Conservation (phyloP, 2,797 vertebrate species). For the Halcyon chelicuti region DNA sequence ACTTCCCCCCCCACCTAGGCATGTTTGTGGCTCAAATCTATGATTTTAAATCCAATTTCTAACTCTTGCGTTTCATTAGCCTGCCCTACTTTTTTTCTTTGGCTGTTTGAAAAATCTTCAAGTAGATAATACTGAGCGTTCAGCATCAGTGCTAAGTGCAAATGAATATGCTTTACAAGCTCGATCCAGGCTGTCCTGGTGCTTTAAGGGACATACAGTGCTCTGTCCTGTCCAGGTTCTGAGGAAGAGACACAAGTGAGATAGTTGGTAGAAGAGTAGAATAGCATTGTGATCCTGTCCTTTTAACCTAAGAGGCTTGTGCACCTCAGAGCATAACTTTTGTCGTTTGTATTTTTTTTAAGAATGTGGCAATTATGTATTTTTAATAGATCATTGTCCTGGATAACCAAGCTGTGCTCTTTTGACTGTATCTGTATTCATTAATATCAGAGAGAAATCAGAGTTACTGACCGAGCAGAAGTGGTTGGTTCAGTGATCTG, state of each 20-base stretch:
- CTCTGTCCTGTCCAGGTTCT: background rate
- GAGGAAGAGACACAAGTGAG: background rate
- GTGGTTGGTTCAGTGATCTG: slow-evolving; percentile 92
- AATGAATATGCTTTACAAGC: slow-evolving; percentile 46
- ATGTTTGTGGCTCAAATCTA: background rate
- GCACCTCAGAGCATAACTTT: background rate
- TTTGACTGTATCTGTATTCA: background rate
- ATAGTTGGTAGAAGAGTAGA: background rate
- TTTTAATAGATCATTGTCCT: background rate
- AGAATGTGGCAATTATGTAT: fast-evolving
- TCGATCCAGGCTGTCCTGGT: slow-evolving; percentile 24
- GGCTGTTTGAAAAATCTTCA: slow-evolving; percentile 39
- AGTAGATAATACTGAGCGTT: slow-evolving; percentile 9
- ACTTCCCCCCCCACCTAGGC: background rate
- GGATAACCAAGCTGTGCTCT: background rate
- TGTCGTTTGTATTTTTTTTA: background rate
- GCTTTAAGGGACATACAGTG: background rate
- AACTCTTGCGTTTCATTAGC: slow-evolving; percentile 49
- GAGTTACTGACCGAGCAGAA: slow-evolving; percentile 83
- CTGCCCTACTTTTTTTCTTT: slow-evolving; percentile 59
- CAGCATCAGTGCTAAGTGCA: slow-evolving; percentile 21
- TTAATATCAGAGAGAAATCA: background rate
- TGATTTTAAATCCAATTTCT: slow-evolving; percentile 30
- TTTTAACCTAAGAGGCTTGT: background rate
- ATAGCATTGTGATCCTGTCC: background rate